Percentiles rank a stretch among this genome's conserved stretches.
These are phyloP conservation scores for Xenopus borealis DNA, from an alignment of 2,113 vertebrate species.

Conservation along the genomic window DNA sequence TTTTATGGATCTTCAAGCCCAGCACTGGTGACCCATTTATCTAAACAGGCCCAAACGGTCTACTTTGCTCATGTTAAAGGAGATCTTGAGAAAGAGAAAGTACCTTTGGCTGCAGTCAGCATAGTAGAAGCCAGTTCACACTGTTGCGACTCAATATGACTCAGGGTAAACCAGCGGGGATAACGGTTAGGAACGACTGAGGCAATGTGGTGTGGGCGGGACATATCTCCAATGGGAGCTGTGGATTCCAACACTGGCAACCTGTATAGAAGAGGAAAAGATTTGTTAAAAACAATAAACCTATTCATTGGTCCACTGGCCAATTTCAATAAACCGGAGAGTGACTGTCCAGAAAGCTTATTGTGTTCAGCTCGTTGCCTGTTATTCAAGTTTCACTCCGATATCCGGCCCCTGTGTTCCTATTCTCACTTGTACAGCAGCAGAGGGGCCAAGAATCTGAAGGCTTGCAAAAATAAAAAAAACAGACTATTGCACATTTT, in stretches of 20 bases:
- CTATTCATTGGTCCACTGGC: background rate
- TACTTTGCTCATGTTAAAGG: too few relatives aligned
- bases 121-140: conserved; percentile 92
- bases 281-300: background rate
- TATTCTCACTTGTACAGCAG: too few relatives aligned
- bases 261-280: conserved; percentile 60
- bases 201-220: conserved; percentile 93
- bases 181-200: conserved; percentile 95
- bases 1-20: too few relatives aligned
- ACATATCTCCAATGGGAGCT: conserved; percentile 85
- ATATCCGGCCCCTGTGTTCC: too few relatives aligned
- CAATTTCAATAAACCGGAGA: conserved; percentile 1
- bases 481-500: too few relatives aligned
- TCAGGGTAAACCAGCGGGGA: conserved; percentile 93
- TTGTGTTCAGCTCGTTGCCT: background rate
- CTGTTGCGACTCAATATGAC: conserved; percentile 93
- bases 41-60: too few relatives aligned
- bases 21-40: too few relatives aligned
- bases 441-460: too few relatives aligned
- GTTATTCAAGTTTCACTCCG: background rate
- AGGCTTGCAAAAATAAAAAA: too few relatives aligned
- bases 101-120: conserved; percentile 95
- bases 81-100: conserved; percentile 1
- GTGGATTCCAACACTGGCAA: conserved; percentile 96
- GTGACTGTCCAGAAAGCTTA: background rate